These are phyloP conservation scores for Ceraclea dissimilis DNA, from an alignment of 2,888 invertebrate genomes.

Conservation along the genomic window DNA sequence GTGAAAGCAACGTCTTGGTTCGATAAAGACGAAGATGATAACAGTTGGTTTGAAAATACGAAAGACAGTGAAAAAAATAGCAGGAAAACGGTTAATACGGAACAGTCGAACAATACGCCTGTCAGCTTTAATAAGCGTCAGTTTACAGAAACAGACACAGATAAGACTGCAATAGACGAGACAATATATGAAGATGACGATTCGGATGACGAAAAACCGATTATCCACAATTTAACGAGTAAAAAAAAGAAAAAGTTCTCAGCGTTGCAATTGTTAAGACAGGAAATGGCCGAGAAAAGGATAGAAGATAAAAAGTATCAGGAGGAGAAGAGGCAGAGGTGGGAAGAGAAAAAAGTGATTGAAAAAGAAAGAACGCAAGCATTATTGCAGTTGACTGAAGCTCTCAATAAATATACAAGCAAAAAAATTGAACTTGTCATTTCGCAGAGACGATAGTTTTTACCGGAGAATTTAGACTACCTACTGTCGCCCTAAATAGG, in stretches of 20 bases:
- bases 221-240: background rate
- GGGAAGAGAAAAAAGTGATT: constrained; percentile 8
- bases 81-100: background rate
- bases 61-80: background rate
- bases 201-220: constrained; percentile 5
- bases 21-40: constrained; percentile 2
- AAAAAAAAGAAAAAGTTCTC: constrained; percentile 3
- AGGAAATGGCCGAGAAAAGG: constrained; percentile 6
- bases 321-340: constrained; percentile 5
- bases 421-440: constrained; percentile 8
- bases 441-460: constrained; percentile 1
- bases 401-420: constrained; percentile 7
- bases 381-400: constrained; percentile 4
- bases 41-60: background rate
- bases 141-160: background rate
- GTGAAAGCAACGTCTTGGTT: constrained; percentile 1
- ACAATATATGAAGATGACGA: background rate
- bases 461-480: too few species aligned
- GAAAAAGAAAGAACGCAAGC: constrained; percentile 9
- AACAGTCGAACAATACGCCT: background rate
- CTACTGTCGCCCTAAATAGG: too few species aligned
- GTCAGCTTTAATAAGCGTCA: background rate
- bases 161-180: too few species aligned
- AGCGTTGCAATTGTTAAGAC: background rate
- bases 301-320: constrained; percentile 6